Conservation (phyloP, 1,140 invertebrate species). For the Acyrthosiphon pisum region DNA sequence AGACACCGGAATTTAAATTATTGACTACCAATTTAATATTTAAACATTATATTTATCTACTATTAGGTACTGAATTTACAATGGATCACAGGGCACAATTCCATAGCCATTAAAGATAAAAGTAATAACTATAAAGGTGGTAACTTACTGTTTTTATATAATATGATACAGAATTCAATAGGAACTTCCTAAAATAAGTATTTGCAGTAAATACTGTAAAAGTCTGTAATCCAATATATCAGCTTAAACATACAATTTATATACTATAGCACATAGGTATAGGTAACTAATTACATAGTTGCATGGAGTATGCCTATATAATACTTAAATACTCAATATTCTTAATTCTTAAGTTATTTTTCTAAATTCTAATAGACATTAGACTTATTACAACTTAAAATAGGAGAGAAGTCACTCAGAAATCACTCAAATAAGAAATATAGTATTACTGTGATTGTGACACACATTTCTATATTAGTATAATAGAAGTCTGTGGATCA, state of each 20-base stretch:
- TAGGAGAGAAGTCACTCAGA: too few species aligned
- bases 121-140: neutral
- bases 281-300: neutral
- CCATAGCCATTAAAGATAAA: neutral
- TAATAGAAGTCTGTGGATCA: too few species aligned
- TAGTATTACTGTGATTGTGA: too few species aligned
- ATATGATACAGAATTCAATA: neutral
- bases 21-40: neutral
- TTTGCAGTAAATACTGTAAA: neutral
- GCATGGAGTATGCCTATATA: neutral
- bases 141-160: neutral
- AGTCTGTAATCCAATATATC: neutral
- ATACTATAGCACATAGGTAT: too few species aligned
- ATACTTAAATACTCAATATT: neutral
- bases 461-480: too few species aligned
- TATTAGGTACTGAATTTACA: neutral
- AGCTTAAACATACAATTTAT: neutral
- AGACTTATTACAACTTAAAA: too few species aligned
- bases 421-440: neutral
- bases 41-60: neutral
- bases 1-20: neutral
- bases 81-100: neutral
- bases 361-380: neutral
- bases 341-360: neutral
- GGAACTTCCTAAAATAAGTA: neutral